Base-by-base conservation (phyloP, 2,797 vertebrate species). In the Cetoscarus ocellatus region DNA sequence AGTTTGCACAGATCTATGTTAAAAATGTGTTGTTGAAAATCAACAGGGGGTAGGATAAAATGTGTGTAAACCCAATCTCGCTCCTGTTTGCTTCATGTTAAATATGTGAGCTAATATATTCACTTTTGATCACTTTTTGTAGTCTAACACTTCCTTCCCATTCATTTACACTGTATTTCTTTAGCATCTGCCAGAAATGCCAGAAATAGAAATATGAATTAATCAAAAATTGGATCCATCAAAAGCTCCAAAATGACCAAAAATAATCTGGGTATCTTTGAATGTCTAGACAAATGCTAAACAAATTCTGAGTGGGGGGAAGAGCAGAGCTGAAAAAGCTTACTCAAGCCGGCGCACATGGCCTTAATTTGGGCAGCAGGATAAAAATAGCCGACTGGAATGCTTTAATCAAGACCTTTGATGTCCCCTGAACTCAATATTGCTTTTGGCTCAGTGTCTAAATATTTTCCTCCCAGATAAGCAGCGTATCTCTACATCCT, bases 381-480 rank as follows among this genome's bases (percentile, higher is more conserved):
- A 86, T 84, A 92, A 81, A 92, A 92, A 91, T 90, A 93, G 89
- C 80, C 59, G 42, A 49, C 61, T 82, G 91, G 93, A 94, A 94
- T 91, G 93, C 89, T 91, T 94, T 93, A 93, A 94, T 93, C 90
- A 92, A 80, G 85, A 91, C 82, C 83, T 92, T 82, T 89, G 84
- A 91, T 89, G 85, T 90, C 82, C 77, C 85, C 65, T 57, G 69
- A 52, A 59, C 70, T 86, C 75, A 64, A 54, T 83, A 86, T 88
- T 93, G 86, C 88, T 91, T 90, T 91, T 94, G 92, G 92, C 83
- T 70, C 56, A 62, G 65, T 19, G 66, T 85, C 83, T 67, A 88
- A 81, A 90, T 87, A 85, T 84, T 91, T 91, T 69, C 84, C 68
- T 53, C 82, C 19, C 50, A 61, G 90, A 94, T 93, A 94, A 94